Percentiles rank a stretch among this genome's conserved stretches.
These are phyloP conservation scores for honey bee (Apis mellifera) DNA, from an alignment of 1,140 invertebrate species.

Conservation along the genomic window Amel_HAv3.1 CM009935.2:4759001-4759500, in stretches of 20 bases:
- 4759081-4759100: conserved; percentile 19
- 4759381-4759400: conserved; percentile 73
- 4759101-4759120: neutral
- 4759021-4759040: neutral
- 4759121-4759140: neutral
- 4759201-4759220: neutral
- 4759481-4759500: conserved; percentile 53
- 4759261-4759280: conserved; percentile 57
- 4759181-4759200: conserved; percentile 9
- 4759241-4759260: conserved; percentile 48
- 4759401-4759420: conserved; percentile 81
- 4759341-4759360: neutral
- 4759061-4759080: conserved; percentile 27
- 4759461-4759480: conserved; percentile 66
- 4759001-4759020: conserved; percentile 18
- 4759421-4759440: conserved; percentile 79
- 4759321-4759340: conserved; percentile 62
- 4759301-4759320: conserved; percentile 60
- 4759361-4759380: too few relatives aligned
- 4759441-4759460: conserved; percentile 70
- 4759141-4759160: neutral
- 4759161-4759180: neutral
- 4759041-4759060: too few relatives aligned
- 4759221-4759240: conserved; percentile 37
- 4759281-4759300: conserved; percentile 62